Percentiles rank a stretch among this genome's conserved stretches.
Conservation (phyloP, 1,140 invertebrate species). For the Phymastichus coffea region DNA sequence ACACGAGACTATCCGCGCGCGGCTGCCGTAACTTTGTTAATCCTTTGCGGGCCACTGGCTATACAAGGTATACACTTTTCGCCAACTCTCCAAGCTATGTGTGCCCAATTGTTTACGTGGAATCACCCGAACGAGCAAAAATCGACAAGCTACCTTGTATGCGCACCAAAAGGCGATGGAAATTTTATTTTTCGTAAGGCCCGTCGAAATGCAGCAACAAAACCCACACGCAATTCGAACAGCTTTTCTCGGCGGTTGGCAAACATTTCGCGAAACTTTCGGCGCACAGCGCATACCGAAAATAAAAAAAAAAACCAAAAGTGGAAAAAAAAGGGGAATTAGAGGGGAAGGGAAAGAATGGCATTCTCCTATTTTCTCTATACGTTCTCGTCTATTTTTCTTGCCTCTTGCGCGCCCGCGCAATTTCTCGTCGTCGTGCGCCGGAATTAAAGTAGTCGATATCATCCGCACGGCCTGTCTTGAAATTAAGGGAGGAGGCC, state of each 20-base stretch:
- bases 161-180: no score
- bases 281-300: no score
- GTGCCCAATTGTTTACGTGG: no score
- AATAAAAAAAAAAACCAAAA: no score
- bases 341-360: no score
- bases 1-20: neutral
- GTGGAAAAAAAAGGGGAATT: no score
- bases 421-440: slow-evolving; percentile 34
- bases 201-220: neutral
- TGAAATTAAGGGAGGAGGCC: slow-evolving; percentile 49
- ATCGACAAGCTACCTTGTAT: no score
- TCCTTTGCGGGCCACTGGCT: slow-evolving; percentile 18
- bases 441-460: slow-evolving; percentile 53
- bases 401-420: neutral
- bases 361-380: slow-evolving; percentile 7
- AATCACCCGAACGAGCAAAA: no score
- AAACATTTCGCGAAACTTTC: neutral
- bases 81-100: no score
- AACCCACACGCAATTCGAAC: no score
- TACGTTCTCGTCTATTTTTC: neutral
- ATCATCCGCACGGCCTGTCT: slow-evolving; percentile 51
- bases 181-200: neutral
- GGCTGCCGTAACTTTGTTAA: slow-evolving; percentile 18
- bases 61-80: neutral
- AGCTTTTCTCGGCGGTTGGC: no score